Evolutionary conservation across 2,113 vertebrate genomes (phyloP).

Genomic region (Pollimyrus isidori): DNA sequence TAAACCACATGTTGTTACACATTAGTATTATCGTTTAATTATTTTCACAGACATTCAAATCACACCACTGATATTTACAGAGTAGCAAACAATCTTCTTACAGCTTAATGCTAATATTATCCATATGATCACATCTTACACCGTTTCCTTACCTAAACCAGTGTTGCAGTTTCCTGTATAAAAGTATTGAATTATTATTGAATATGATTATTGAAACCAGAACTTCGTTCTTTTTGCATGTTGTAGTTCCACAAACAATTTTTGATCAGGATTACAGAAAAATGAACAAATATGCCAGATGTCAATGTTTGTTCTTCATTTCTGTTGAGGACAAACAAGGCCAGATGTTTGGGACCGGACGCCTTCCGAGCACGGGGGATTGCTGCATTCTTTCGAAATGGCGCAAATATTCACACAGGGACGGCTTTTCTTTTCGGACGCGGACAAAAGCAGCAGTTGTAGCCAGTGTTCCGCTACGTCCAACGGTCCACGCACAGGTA

Average conservation of each 20-base stretch:
- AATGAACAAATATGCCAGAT: not conserved
- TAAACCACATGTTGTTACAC: not conserved
- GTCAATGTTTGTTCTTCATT: not conserved
- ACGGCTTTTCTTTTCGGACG: not conserved
- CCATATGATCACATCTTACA: not conserved
- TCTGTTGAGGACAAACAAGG: not conserved
- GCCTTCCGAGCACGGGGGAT: not conserved
- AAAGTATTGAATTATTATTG: not conserved
- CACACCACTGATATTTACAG: not conserved
- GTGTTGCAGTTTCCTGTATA: not conserved
- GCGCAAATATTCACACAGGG: not conserved
- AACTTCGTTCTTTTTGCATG: not conserved
- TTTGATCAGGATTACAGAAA: not conserved
- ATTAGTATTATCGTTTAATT: not conserved
- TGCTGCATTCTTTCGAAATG: not conserved
- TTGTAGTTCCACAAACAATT: not conserved
- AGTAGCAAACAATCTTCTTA: not conserved
- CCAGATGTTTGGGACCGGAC: not conserved
- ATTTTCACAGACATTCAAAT: not conserved
- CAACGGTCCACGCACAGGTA: conserved; percentile 20
- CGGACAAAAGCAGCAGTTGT: conserved; percentile 29
- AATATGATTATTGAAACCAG: not conserved
- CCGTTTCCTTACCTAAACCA: not conserved
- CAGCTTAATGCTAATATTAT: not conserved
- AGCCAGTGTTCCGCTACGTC: conserved; percentile 46